Conservation (phyloP, 2,797 vertebrate genomes). For the Rhinella marina region DNA sequence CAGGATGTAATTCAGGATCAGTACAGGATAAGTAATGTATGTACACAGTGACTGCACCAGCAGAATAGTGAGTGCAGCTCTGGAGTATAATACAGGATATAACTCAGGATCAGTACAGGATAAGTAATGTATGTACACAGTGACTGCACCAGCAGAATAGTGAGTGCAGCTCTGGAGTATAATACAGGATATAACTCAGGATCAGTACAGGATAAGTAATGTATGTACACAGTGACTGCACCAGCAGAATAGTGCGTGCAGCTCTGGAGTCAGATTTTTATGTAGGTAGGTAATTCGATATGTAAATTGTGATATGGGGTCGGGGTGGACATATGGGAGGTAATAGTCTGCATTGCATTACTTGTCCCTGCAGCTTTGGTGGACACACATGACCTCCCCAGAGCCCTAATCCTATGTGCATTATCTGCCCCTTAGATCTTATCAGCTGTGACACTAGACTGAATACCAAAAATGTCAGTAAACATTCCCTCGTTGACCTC, state of each 20-base stretch:
- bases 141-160: no score
- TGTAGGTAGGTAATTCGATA: neutral
- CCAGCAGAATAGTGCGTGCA: neutral
- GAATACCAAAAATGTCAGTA: neutral
- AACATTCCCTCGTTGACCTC: constrained; percentile 21
- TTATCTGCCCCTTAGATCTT: constrained; percentile 31
- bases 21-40: no score
- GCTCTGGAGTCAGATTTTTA: neutral
- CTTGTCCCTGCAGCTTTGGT: neutral
- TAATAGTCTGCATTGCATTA: neutral
- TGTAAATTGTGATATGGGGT: neutral
- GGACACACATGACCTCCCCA: constrained; percentile 7
- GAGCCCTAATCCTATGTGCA: constrained; percentile 9
- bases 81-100: no score
- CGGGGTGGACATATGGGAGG: neutral
- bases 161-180: no score
- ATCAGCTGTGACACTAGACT: constrained; percentile 31
- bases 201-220: neutral
- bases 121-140: no score
- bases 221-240: neutral
- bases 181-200: no score
- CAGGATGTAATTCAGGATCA: no score
- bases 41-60: no score
- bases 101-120: no score
- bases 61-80: no score